Base-by-base conservation (phyloP, 2,888 invertebrate species). In the Abrostola tripartita region DNA sequence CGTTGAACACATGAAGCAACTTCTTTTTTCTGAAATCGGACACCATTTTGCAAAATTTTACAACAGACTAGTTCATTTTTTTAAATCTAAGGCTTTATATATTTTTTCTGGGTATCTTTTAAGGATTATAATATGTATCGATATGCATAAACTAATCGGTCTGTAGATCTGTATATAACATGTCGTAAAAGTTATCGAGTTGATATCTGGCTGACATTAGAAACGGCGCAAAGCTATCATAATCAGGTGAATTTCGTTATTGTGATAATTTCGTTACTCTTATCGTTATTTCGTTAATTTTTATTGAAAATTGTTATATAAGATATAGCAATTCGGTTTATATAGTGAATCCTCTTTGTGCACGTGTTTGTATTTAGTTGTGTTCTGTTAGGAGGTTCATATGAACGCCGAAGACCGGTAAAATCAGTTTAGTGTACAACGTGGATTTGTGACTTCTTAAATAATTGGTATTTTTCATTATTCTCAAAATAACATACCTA, bases 21-120 rank as follows among this genome's bases (percentile, higher is more conserved):
- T 98, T 98, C 95, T 97, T 97, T 95, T 97, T 97, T 88, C 98
- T 97, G 93, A 98, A 98, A 81, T 97, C 97, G 74, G 98, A 97
- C 90, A 98, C 97, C 92, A 93, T 93, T 86, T 90, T 92, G 96
- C 10, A 51, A 56, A 53, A 41, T 65, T 55, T 59, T 61, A 24
- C 40, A 37, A 42, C 24, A n/a, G 41, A 70, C 53, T 74, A 68
- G 70, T 71, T 44, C 57, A 57, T 55, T 6, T 10, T 6, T 37
- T 36, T 10, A 14, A 9, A 6, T 14, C 7, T 37, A 40, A 58
- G 36, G 50, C 76, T 65, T 82, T 86, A 78, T 84, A 86, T 85
- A 76, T 64, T 36, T 60, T 57, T 11, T 14, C 49, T 50, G 61
- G 37, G 51, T 24, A 24, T 41, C 56, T 64, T 69, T 52, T 50